Conservation (phyloP, 2,888 invertebrate species). For the Xestia ashworthii region DNA sequence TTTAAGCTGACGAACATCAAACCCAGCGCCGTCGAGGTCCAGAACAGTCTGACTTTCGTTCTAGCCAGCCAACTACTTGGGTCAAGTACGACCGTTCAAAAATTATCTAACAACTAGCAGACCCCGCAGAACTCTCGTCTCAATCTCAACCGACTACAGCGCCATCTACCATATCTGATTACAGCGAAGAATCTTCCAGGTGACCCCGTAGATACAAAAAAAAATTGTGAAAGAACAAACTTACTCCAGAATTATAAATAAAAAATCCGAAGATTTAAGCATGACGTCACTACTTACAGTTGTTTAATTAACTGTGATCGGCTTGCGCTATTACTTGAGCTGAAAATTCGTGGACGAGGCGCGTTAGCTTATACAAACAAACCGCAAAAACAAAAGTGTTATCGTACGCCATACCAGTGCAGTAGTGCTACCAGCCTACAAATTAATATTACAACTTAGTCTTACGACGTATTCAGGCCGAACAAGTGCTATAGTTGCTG, state of each 20-base stretch:
- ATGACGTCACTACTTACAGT: no score
- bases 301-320: no score
- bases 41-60: neutral
- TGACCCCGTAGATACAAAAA: neutral
- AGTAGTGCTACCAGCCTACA: neutral
- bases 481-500: neutral
- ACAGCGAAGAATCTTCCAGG: neutral
- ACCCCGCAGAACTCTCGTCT: neutral
- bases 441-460: constrained; percentile 10
- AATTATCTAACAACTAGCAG: neutral
- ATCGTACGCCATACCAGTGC: neutral
- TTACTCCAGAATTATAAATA: neutral
- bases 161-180: neutral
- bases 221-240: neutral
- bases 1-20: neutral
- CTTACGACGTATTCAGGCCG: constrained; percentile 7
- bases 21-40: neutral
- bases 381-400: neutral
- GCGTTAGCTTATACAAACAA: neutral
- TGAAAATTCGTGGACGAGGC: neutral
- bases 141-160: neutral
- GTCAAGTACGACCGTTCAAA: neutral
- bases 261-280: no score
- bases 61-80: neutral
- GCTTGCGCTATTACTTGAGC: neutral